Base-by-base conservation (phyloP, 2,113 vertebrate species). In the Platycercus adscitus region DNA sequence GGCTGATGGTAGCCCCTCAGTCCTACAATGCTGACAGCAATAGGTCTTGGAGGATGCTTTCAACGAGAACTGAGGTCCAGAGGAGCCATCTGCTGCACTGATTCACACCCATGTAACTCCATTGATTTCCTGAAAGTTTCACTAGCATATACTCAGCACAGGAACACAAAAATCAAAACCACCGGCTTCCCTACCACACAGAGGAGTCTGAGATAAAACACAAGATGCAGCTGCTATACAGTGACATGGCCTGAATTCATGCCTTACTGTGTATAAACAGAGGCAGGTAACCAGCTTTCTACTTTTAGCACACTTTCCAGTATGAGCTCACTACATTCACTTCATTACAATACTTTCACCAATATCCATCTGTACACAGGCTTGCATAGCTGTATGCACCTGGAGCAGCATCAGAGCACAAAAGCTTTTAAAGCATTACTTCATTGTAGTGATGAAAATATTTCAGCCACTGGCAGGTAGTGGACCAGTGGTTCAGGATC, bases 311-410 rank as follows among this genome's bases (percentile, higher is more conserved):
- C 28, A 11, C 6, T 82, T 81, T 56, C 14, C 41, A 61, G 41
- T 37, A 44, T 7, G 46, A 80, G n/a, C 17, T 77, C 35, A 43
- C 58, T n/a, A 17, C 11, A 46, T 44, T 78, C 17, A 19, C 39
- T 86, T 53, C 31, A 52, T 41, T 79, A 6, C 10, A 83, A 12
- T 18, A 35, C 9, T 82, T 80, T n/a, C 37, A 73, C n/a, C 24
- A 17, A 33, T 29, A 33, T 68, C 5, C 25, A n/a, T 63, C 28
- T 0, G 0, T 55, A 52, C 31, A 11, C 20, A 61, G 53, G 20
- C 8, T 61, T 71, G 65, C 0, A 0, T 15, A 29, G 16, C 17
- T 44, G 10, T 47, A 1, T 29, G 33, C 26, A 68, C 23, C 55
- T 61, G 61, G 8, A 85, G 33, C 47, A 65, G 39, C 33, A 66